These are phyloP conservation scores for Crocidura indochinensis DNA, from an alignment of 2,797 vertebrate species.

Conservation along the genomic window DNA sequence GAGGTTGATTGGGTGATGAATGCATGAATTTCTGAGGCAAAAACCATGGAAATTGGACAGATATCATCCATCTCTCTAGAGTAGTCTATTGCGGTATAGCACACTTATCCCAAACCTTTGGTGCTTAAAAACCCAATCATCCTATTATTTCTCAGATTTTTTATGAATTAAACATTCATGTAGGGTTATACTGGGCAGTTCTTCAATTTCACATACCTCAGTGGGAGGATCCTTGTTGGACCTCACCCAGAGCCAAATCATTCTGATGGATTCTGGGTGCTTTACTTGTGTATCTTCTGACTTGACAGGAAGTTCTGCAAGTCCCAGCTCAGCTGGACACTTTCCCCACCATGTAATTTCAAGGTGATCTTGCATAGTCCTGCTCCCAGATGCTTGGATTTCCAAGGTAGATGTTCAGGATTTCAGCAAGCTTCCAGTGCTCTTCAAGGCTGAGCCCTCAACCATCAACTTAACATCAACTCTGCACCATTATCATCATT, in stretches of 20 bases:
- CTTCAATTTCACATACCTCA: not conserved
- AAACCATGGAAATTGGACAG: not conserved
- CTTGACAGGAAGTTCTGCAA: not conserved
- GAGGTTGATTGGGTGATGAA: not conserved
- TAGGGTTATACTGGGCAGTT: not conserved
- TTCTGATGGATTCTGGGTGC: not conserved
- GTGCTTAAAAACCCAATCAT: not conserved
- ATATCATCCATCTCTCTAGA: not conserved
- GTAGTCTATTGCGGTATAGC: not conserved
- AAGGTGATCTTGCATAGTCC: not conserved
- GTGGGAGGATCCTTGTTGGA: not conserved
- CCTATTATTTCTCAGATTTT: not conserved
- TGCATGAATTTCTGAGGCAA: not conserved
- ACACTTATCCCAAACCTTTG: not conserved
- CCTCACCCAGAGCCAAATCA: not conserved
- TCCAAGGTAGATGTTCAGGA: not conserved
- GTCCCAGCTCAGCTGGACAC: not conserved
- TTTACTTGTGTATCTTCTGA: no score
- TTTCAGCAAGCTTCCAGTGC: not conserved
- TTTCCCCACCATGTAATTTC: not conserved
- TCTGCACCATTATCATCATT: not conserved
- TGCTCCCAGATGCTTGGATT: no score
- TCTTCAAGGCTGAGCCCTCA: not conserved
- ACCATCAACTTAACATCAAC: not conserved
- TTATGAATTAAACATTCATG: not conserved